phyloP scores from a whole-genome alignment of 2,888 invertebrate species.

The Tiphia femorata region DNA sequence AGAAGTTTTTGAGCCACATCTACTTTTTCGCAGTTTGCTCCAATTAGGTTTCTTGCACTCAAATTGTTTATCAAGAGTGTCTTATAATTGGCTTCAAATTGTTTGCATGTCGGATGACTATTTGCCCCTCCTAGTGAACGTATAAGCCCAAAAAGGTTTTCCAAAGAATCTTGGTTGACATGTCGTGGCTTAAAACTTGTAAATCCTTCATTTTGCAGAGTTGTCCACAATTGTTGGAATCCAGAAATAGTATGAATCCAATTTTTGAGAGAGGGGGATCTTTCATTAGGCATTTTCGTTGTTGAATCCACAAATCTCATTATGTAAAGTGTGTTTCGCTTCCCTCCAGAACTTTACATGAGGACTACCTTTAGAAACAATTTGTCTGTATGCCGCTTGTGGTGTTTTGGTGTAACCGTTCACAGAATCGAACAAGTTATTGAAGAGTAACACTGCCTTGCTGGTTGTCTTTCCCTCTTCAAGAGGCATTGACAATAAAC shows the following conservation, averaged over 20 bases:
- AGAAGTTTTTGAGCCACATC: too few species aligned
- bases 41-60: too few species aligned
- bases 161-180: neutral
- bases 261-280: neutral
- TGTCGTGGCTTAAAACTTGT: neutral
- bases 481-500: too few species aligned
- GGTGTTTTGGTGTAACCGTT: neutral
- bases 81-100: neutral
- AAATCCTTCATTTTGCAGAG: neutral
- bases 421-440: neutral
- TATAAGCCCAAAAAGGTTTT: neutral
- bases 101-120: neutral
- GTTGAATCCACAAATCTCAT: too few species aligned
- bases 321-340: neutral
- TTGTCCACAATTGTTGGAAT: neutral
- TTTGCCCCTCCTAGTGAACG: neutral
- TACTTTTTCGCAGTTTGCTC: too few species aligned
- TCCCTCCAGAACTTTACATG: neutral
- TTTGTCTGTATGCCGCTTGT: neutral
- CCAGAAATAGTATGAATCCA: neutral
- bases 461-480: neutral
- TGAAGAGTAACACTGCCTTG: neutral
- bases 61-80: too few species aligned
- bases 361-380: neutral
- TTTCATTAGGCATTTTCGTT: neutral